Percentiles rank a stretch among this genome's conserved stretches.
These are phyloP conservation scores for Apus apus DNA, from an alignment of 2,113 vertebrate species.

Conservation along the genomic window DNA sequence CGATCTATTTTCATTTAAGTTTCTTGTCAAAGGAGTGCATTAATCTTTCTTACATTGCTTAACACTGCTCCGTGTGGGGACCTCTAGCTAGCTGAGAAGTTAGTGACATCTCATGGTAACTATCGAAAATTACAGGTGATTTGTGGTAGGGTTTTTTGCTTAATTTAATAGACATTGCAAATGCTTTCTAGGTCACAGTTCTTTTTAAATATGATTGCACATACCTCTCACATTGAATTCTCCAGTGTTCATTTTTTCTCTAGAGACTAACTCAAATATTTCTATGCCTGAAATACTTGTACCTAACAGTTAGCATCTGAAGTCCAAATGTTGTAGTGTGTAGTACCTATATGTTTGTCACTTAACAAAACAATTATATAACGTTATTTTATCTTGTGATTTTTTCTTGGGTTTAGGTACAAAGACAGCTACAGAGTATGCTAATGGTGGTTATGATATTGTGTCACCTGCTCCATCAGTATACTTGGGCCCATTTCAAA, in stretches of 20 bases:
- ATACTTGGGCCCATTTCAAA: slow-evolving; percentile 74
- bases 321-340: rapidly evolving
- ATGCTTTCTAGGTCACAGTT: background rate
- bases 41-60: background rate
- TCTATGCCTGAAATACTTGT: background rate
- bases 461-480: slow-evolving; percentile 70
- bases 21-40: background rate
- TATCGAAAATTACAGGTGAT: slow-evolving; percentile 22
- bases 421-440: slow-evolving; percentile 78
- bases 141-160: background rate
- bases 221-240: background rate
- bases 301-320: background rate
- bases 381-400: background rate
- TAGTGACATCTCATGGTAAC: slow-evolving; percentile 68
- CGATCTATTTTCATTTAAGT: background rate
- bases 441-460: slow-evolving; percentile 70
- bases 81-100: slow-evolving; percentile 4
- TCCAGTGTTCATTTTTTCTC: background rate
- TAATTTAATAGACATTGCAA: background rate
- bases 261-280: background rate
- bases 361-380: background rate
- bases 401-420: slow-evolving; percentile 77
- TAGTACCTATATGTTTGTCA: background rate
- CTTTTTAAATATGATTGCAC: background rate
- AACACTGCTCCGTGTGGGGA: background rate